phyloP scores from a whole-genome alignment of 23 tunicate species.

The Phallusia fumigata region DNA sequence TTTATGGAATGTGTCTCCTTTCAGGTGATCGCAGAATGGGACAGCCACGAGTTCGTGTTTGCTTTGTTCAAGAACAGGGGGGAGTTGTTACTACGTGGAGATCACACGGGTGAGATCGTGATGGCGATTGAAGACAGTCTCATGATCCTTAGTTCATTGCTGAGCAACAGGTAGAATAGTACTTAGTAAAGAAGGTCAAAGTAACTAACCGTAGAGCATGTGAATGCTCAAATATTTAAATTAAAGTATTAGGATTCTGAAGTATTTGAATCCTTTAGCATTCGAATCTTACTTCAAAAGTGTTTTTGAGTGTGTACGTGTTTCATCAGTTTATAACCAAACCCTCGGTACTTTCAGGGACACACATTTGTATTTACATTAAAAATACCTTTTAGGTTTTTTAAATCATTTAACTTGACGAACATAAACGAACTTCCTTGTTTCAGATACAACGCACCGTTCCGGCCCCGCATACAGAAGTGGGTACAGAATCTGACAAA shows the following conservation, averaged over 20 bases:
- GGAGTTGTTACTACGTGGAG: conserved; percentile 87
- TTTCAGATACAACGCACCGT: conserved; percentile 90
- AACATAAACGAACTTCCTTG: background rate
- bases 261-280: too few relatives aligned
- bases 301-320: too few relatives aligned
- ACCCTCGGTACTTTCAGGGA: too few relatives aligned
- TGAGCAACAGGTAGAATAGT: conserved; percentile 80
- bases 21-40: conserved; percentile 95
- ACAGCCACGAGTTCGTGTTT: conserved; percentile 87
- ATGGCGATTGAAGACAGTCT: conserved; percentile 89
- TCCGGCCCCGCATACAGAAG: conserved; percentile 88
- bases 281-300: too few relatives aligned
- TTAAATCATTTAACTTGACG: background rate
- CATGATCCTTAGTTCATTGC: conserved; percentile 92
- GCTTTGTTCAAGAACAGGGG: conserved; percentile 91
- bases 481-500: conserved; percentile 91
- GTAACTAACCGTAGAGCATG: too few relatives aligned
- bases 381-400: too few relatives aligned
- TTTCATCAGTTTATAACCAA: too few relatives aligned
- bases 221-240: too few relatives aligned
- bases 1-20: too few relatives aligned
- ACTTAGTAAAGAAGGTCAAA: too few relatives aligned
- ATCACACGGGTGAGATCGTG: conserved; percentile 90
- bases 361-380: too few relatives aligned
- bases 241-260: too few relatives aligned